Percentiles rank a stretch among this genome's conserved stretches.
Conservation (phyloP, 2,797 vertebrate genomes). For the Schizothorax lantsangensis region DNA sequence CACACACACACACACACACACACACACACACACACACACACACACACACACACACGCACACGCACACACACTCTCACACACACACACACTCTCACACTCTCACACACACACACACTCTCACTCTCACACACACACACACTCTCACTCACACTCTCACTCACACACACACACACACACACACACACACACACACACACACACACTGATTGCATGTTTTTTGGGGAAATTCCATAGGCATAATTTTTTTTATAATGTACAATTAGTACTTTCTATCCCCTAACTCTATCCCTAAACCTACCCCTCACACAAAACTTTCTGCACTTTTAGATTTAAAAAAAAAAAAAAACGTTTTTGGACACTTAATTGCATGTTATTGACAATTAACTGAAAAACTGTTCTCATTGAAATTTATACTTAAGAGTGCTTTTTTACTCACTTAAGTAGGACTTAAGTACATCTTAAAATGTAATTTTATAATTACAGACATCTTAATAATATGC, state of each 20-base stretch:
- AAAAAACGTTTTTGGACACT: no score
- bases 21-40: not conserved
- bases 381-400: no score
- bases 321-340: not conserved
- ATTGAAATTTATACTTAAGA: no score
- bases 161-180: not conserved
- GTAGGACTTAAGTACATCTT: no score
- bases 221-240: not conserved
- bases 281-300: not conserved
- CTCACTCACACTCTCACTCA: not conserved
- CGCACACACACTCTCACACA: not conserved
- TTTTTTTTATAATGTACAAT: not conserved
- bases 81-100: not conserved
- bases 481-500: no score
- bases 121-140: not conserved
- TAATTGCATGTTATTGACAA: no score
- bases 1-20: not conserved
- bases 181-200: not conserved
- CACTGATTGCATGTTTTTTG: not conserved
- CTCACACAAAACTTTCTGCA: not conserved
- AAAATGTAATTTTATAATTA: no score
- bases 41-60: not conserved
- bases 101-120: not conserved
- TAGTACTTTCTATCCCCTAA: not conserved
- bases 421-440: no score